Evolutionary conservation across 2,113 vertebrate species (phyloP).

Genomic region (Dicentrarchus labrax): DNA sequence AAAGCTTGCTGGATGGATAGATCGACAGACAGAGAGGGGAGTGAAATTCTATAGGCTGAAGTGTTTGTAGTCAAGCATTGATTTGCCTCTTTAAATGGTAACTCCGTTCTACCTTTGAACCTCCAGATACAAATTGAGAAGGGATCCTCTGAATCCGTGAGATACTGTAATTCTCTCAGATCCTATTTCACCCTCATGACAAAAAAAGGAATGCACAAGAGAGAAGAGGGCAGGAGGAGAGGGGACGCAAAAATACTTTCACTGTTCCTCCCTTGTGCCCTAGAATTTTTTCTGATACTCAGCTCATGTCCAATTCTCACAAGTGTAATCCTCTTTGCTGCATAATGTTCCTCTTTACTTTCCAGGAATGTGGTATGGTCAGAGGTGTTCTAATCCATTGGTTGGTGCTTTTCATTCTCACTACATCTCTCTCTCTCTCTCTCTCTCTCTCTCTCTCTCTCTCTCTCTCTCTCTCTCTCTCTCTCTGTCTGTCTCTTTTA

Average conservation of each 20-base stretch:
- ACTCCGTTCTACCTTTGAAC: constrained; percentile 61
- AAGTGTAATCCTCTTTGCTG: constrained; percentile 81
- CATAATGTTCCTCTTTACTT: constrained; percentile 76
- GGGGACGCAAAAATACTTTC: constrained; percentile 15
- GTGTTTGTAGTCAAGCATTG: constrained; percentile 52
- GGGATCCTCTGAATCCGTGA: constrained; percentile 46
- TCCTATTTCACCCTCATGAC: constrained; percentile 57
- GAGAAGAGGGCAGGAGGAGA: constrained; percentile 28
- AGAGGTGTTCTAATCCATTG: constrained; percentile 77
- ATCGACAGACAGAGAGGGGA: constrained; percentile 34
- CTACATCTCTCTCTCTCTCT: constrained; percentile 46
- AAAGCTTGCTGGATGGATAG: constrained; percentile 38
- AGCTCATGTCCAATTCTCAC: constrained; percentile 73
- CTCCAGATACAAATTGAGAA: constrained; percentile 40
- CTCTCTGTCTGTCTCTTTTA: constrained; percentile 28
- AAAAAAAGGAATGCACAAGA: constrained; percentile 48
- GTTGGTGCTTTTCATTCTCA: constrained; percentile 63
- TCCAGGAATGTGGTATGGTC: constrained; percentile 77
- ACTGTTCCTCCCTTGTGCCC: constrained; percentile 32
- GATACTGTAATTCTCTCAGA: constrained; percentile 58
- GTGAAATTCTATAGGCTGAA: constrained; percentile 50
- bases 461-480: constrained; percentile 50
- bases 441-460: constrained; percentile 37
- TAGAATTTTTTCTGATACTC: constrained; percentile 26
- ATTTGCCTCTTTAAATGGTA: constrained; percentile 55